Percentiles rank a stretch among this genome's conserved stretches.
These are phyloP conservation scores for Pogonognathellus flavescens DNA, from an alignment of 1,140 invertebrate species.

Conservation along the genomic window DNA sequence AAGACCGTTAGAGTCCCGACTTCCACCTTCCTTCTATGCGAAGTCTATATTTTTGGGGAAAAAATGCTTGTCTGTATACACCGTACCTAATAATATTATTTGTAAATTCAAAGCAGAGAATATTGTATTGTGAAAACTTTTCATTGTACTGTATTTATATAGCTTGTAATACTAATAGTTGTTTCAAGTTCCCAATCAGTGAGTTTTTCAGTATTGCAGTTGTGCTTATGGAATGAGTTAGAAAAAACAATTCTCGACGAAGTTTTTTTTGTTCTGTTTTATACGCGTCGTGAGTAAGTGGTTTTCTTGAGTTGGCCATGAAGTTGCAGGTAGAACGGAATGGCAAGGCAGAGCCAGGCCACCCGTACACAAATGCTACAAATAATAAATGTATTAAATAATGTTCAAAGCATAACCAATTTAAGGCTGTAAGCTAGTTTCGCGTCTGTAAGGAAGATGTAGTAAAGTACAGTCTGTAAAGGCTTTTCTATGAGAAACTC, in stretches of 20 bases:
- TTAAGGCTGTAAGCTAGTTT: constrained; percentile 33
- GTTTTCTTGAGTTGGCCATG: neutral
- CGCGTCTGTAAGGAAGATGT: constrained; percentile 17
- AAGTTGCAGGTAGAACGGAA: neutral
- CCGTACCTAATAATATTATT: too few species aligned
- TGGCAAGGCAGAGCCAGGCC: neutral
- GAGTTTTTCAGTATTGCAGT: too few species aligned
- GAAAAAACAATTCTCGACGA: neutral
- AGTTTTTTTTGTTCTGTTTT: neutral
- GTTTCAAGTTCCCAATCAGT: too few species aligned
- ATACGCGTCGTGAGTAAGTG: neutral
- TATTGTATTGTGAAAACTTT: too few species aligned
- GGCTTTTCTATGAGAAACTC: constrained; percentile 32
- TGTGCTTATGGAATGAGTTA: too few species aligned
- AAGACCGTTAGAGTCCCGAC: neutral
- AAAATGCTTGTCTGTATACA: too few species aligned
- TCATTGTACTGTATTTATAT: too few species aligned
- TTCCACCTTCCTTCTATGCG: too few species aligned
- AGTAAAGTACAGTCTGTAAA: constrained; percentile 35
- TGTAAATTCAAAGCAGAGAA: too few species aligned
- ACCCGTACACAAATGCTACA: constrained; percentile 44
- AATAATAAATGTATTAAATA: constrained; percentile 50
- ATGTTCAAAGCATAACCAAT: constrained; percentile 50
- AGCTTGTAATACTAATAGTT: too few species aligned
- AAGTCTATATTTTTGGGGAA: neutral